Conservation (phyloP, 1,140 invertebrate species). For the Caenorhabditis elegans region WBcel235 BX284602.5:4580501-4581000, state of each 20-base stretch:
- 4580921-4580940: too few relatives aligned
- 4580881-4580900: constrained; percentile 25
- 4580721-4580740: not conserved
- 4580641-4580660: constrained; percentile 4
- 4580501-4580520: too few relatives aligned
- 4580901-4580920: not conserved
- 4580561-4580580: too few relatives aligned
- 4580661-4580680: not conserved
- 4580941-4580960: too few relatives aligned
- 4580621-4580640: too few relatives aligned
- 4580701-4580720: constrained; percentile 11
- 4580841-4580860: not conserved
- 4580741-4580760: too few relatives aligned
- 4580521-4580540: too few relatives aligned
- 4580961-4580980: not conserved
- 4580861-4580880: not conserved
- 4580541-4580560: too few relatives aligned
- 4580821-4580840: not conserved
- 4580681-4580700: not conserved
- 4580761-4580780: constrained; percentile 18
- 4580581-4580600: too few relatives aligned
- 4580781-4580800: not conserved
- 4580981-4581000: not conserved
- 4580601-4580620: too few relatives aligned
- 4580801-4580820: too few relatives aligned